A percentile compares a stretch with the other conserved stretches of the same genome.
phyloP scores from a whole-genome alignment of 2,888 invertebrate species.

The Trissonchulus sp. region DNA sequence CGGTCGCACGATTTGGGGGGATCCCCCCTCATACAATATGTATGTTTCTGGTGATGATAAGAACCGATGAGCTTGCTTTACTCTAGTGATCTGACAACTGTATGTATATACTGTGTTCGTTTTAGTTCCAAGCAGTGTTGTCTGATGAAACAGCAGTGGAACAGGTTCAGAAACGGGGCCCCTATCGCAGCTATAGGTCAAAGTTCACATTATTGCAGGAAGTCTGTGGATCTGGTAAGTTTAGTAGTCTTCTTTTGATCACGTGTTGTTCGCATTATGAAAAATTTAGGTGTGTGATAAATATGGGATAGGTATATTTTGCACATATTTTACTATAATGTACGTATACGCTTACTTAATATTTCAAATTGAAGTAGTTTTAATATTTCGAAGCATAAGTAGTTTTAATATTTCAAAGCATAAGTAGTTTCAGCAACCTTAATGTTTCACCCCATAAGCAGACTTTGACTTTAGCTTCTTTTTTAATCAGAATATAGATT shows the following conservation, averaged over 20 bases:
- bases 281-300: background rate
- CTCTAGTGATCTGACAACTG: no score
- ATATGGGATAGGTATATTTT: background rate
- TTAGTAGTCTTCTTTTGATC: slow-evolving; percentile 24
- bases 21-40: no score
- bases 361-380: background rate
- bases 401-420: no score
- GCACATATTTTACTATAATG: slow-evolving; percentile 17
- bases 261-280: slow-evolving; percentile 21
- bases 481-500: no score
- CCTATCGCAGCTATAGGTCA: slow-evolving; percentile 58
- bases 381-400: no score
- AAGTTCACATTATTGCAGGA: slow-evolving; percentile 66
- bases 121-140: slow-evolving; percentile 71
- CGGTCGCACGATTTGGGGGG: no score
- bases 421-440: no score
- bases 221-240: slow-evolving; percentile 66
- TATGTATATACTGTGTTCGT: background rate
- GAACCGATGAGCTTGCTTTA: no score
- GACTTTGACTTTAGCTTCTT: background rate
- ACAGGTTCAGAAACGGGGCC: slow-evolving; percentile 61
- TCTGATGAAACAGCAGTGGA: slow-evolving; percentile 77
- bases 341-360: no score
- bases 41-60: no score
- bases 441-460: slow-evolving; percentile 7